These are phyloP conservation scores for Merodon equestris DNA, from an alignment of 2,888 invertebrate genomes.

Conservation along the genomic window DNA sequence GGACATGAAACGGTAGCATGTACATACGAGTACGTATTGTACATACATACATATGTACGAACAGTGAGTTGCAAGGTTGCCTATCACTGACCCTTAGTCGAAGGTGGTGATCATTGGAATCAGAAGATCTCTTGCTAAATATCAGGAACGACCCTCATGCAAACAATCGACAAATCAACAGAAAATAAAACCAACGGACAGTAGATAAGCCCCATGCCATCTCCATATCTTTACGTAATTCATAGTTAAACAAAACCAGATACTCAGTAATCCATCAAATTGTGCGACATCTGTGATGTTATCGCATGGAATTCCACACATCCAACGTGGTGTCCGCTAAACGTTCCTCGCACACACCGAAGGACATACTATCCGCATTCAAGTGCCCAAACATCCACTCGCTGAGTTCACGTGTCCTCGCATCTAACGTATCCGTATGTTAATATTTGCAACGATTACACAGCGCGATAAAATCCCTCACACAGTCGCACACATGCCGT, in stretches of 20 bases:
- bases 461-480: slow-evolving; percentile 35
- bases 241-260: slow-evolving; percentile 46
- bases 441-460: slow-evolving; percentile 57
- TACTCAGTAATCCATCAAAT: slow-evolving; percentile 63
- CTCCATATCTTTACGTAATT: slow-evolving; percentile 33
- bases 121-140: no score
- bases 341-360: background rate
- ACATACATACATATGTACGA: no score
- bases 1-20: no score
- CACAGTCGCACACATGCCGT: slow-evolving; percentile 52
- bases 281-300: slow-evolving; percentile 53
- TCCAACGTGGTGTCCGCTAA: slow-evolving; percentile 2
- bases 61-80: no score
- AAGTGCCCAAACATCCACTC: no score
- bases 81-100: no score
- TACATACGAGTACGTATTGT: no score
- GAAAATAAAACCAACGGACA: background rate
- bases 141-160: no score
- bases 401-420: slow-evolving; percentile 34
- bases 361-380: slow-evolving; percentile 12
- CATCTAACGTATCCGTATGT: slow-evolving; percentile 38
- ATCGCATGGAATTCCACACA: slow-evolving; percentile 37
- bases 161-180: background rate
- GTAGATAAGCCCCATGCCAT: background rate
- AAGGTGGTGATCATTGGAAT: no score